These are phyloP conservation scores for Chiridota heheva DNA, from an alignment of 35 echinoderm and acorn worm species.

Conservation along the genomic window DNA sequence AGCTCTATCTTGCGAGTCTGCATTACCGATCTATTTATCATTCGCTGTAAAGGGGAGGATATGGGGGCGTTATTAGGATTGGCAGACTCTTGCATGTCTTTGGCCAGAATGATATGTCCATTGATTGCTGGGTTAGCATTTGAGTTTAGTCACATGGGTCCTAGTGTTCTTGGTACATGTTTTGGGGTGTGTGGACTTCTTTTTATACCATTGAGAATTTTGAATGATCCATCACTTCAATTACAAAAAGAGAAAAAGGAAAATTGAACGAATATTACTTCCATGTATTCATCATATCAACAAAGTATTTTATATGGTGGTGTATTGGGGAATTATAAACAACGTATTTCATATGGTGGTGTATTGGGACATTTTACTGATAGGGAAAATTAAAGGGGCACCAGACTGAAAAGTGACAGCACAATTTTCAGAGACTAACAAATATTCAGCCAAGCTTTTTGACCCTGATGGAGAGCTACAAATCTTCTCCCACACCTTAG, in stretches of 20 bases:
- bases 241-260: background rate
- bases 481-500: too few relatives aligned
- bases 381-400: too few relatives aligned
- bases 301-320: too few relatives aligned
- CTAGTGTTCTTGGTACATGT: conserved; percentile 38
- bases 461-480: too few relatives aligned
- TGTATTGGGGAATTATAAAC: too few relatives aligned
- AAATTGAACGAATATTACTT: too few relatives aligned
- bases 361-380: too few relatives aligned
- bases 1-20: conserved; percentile 68
- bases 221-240: background rate
- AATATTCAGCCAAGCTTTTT: too few relatives aligned
- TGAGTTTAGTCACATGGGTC: conserved; percentile 60
- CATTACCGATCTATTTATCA: conserved; percentile 66
- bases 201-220: background rate
- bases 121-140: conserved; percentile 59
- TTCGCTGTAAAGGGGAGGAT: conserved; percentile 61
- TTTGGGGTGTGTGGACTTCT: conserved; percentile 1
- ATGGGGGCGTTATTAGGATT: conserved; percentile 80
- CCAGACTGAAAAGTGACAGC: too few relatives aligned
- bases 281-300: too few relatives aligned
- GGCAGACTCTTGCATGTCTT: conserved; percentile 77
- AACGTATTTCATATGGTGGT: too few relatives aligned
- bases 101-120: conserved; percentile 64
- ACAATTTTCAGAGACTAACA: too few relatives aligned